Percentiles rank a stretch among this genome's conserved stretches.
Evolutionary conservation across 2,113 vertebrate species (phyloP).

Genomic region (Mionectes macconnelli): DNA sequence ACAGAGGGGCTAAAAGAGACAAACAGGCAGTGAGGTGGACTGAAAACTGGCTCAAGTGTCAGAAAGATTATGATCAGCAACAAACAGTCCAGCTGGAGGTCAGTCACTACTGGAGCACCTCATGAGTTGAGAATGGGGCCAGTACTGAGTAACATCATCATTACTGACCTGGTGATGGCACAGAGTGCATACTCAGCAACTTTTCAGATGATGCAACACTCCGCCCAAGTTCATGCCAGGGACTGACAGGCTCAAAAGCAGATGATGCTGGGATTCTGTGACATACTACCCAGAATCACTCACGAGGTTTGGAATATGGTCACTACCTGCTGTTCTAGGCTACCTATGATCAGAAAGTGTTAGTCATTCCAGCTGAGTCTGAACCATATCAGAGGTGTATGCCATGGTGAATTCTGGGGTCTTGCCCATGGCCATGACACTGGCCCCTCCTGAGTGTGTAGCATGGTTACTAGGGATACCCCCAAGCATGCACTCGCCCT

Average conservation of each 20-base stretch:
- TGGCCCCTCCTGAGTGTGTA: neutral
- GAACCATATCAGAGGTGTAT: neutral
- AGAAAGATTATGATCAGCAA: neutral
- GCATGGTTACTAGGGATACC: neutral
- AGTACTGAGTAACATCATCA: neutral
- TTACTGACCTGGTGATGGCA: neutral
- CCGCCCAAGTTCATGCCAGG: neutral
- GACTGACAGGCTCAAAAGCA: neutral
- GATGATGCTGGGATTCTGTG: neutral
- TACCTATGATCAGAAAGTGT: neutral
- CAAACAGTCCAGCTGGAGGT: neutral
- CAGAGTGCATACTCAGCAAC: neutral
- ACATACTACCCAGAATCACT: neutral
- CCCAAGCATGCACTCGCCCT: neutral
- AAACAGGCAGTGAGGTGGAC: neutral
- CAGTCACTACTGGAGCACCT: neutral
- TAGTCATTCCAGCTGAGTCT: neutral
- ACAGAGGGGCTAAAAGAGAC: neutral
- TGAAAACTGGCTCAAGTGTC: neutral
- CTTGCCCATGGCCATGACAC: neutral
- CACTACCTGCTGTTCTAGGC: neutral
- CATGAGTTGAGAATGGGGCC: neutral
- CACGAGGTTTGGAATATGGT: neutral
- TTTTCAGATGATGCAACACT: neutral
- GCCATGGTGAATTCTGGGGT: neutral